Evolutionary conservation across 2,888 invertebrate species (phyloP).

Genomic region (Diaprepes abbreviatus): DNA sequence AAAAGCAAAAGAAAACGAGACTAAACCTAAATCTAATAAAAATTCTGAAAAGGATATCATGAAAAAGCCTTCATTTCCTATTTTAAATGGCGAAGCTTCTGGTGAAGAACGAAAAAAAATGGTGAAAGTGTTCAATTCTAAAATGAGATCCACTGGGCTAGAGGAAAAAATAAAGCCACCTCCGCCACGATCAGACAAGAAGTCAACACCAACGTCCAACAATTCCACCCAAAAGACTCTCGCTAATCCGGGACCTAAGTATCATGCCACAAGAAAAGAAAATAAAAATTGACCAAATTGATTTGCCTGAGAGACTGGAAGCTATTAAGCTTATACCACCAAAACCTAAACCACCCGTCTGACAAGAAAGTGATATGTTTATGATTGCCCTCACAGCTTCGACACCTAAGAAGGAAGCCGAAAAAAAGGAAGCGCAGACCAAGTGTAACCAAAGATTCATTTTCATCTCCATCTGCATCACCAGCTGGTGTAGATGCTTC

Average conservation of each 20-base stretch:
- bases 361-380: constrained; percentile 93
- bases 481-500: constrained; percentile 53
- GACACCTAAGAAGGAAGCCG: constrained; percentile 81
- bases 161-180: constrained; percentile 92
- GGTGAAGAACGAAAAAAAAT: constrained; percentile 85
- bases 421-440: constrained; percentile 84
- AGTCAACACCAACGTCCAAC: constrained; percentile 69
- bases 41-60: constrained; percentile 60
- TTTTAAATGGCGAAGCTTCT: constrained; percentile 81
- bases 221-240: constrained; percentile 64
- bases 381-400: constrained; percentile 91
- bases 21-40: constrained; percentile 65
- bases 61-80: constrained; percentile 84
- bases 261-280: constrained; percentile 81
- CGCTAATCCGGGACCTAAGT: constrained; percentile 61
- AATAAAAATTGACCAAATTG: constrained; percentile 72
- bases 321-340: constrained; percentile 89
- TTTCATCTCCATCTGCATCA: constrained; percentile 56
- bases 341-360: constrained; percentile 87
- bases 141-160: constrained; percentile 91
- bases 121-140: constrained; percentile 93
- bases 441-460: constrained; percentile 73
- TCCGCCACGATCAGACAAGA: constrained; percentile 78
- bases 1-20: constrained; percentile 10
- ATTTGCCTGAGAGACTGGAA: constrained; percentile 79